Percentiles rank a stretch among this genome's conserved stretches.
Conservation (phyloP, 1,140 invertebrate genomes). For the Eurosta solidaginis region DNA sequence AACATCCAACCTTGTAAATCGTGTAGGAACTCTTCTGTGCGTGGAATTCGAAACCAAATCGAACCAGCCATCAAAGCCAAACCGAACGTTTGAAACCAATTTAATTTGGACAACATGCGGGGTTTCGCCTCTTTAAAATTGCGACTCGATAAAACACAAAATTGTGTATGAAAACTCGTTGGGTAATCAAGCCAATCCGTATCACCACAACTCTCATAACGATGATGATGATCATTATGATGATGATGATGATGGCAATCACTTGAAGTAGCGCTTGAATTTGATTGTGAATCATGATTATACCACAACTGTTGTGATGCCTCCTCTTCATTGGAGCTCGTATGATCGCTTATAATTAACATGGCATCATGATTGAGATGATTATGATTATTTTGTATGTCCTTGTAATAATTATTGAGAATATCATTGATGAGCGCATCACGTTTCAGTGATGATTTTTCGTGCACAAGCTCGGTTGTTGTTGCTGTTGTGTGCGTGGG, state of each 20-base stretch:
- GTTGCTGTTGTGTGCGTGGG: not conserved
- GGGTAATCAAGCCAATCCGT: slow-evolving; percentile 70
- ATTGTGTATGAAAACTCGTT: slow-evolving; percentile 81
- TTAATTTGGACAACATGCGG: slow-evolving; percentile 78
- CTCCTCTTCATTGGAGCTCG: slow-evolving; percentile 62
- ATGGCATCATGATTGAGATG: slow-evolving; percentile 34
- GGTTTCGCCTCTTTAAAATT: slow-evolving; percentile 81
- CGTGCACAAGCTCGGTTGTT: not conserved
- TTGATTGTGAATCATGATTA: slow-evolving; percentile 69
- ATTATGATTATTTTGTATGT: slow-evolving; percentile 31
- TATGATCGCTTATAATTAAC: slow-evolving; percentile 42
- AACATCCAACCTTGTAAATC: slow-evolving; percentile 89
- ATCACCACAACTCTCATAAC: slow-evolving; percentile 39
- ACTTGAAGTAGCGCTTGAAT: slow-evolving; percentile 69
- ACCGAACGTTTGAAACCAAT: slow-evolving; percentile 80
- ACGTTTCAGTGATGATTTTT: slow-evolving; percentile 35
- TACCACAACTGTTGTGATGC: slow-evolving; percentile 76
- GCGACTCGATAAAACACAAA: slow-evolving; percentile 73
- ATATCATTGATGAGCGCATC: slow-evolving; percentile 52
- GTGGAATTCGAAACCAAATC: slow-evolving; percentile 78
- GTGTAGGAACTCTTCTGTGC: slow-evolving; percentile 75
- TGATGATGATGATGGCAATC: slow-evolving; percentile 65
- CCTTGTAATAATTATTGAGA: slow-evolving; percentile 54
- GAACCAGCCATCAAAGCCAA: slow-evolving; percentile 76
- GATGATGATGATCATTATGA: no score